Evolutionary conservation across 1,140 invertebrate species (phyloP).

Genomic region (Cataglyphis hispanica): DNA sequence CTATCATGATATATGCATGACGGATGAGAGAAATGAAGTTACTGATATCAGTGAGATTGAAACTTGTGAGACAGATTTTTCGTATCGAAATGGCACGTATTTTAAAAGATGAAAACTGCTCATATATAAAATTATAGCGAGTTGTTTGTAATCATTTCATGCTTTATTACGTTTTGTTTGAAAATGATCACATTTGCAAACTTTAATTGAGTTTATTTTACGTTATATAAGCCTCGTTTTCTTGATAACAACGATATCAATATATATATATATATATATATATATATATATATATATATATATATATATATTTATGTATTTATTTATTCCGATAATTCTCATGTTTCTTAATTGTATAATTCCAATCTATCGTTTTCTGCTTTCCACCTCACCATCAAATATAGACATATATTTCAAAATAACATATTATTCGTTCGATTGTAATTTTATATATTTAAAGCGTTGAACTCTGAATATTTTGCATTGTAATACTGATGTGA

Average conservation of each 20-base stretch:
- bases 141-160: neutral
- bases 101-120: no score
- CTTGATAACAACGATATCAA: no score
- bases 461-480: slow-evolving; percentile 6
- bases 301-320: no score
- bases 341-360: no score
- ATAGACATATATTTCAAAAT: neutral
- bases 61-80: no score
- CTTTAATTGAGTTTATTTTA: neutral
- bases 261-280: no score
- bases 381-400: neutral
- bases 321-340: no score
- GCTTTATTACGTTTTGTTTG: neutral
- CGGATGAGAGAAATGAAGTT: neutral
- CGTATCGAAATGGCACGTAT: no score
- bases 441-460: neutral
- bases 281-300: no score
- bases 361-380: neutral
- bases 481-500: neutral
- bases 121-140: neutral
- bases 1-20: neutral
- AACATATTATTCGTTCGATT: slow-evolving; percentile 10
- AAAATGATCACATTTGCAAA: neutral
- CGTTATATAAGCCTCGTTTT: no score
- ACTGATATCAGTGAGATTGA: neutral